Percentiles rank a stretch among this genome's conserved stretches.
These are phyloP conservation scores for Chascanopsetta lugubris DNA, from an alignment of 2,113 vertebrate species.

Conservation along the genomic window DNA sequence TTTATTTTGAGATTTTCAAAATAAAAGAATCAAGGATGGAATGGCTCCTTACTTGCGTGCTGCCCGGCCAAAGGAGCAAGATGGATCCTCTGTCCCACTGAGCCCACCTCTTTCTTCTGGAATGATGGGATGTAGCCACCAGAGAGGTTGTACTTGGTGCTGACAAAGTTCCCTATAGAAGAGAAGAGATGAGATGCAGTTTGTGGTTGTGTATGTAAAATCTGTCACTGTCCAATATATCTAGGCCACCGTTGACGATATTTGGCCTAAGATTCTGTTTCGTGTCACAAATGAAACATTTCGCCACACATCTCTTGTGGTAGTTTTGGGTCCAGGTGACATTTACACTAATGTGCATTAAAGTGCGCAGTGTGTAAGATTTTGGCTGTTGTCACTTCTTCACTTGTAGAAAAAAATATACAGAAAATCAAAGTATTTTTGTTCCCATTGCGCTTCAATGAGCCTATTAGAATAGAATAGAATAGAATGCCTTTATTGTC, in stretches of 20 bases:
- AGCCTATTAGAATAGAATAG: too few species aligned
- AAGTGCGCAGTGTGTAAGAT: too few species aligned
- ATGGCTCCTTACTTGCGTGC: slow-evolving; percentile 81
- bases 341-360: too few species aligned
- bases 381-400: too few species aligned
- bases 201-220: not conserved
- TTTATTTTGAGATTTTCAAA: not conserved
- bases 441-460: too few species aligned
- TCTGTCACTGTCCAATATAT: not conserved
- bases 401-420: too few species aligned
- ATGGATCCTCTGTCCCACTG: slow-evolving; percentile 93
- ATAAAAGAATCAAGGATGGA: not conserved
- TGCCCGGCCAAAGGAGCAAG: slow-evolving; percentile 84
- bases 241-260: too few species aligned
- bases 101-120: slow-evolving; percentile 94
- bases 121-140: slow-evolving; percentile 87
- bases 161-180: slow-evolving; percentile 85
- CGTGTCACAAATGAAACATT: too few species aligned
- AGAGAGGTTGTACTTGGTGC: slow-evolving; percentile 83
- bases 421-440: too few species aligned
- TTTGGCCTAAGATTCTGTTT: not conserved
- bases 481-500: too few species aligned
- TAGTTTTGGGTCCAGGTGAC: not conserved
- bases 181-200: slow-evolving; percentile 10
- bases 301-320: too few species aligned